A percentile compares a stretch with the other conserved stretches of the same genome.
These are phyloP conservation scores for Disparrhopalites patrizii DNA, from an alignment of 2,888 invertebrate genomes.

Conservation along the genomic window DNA sequence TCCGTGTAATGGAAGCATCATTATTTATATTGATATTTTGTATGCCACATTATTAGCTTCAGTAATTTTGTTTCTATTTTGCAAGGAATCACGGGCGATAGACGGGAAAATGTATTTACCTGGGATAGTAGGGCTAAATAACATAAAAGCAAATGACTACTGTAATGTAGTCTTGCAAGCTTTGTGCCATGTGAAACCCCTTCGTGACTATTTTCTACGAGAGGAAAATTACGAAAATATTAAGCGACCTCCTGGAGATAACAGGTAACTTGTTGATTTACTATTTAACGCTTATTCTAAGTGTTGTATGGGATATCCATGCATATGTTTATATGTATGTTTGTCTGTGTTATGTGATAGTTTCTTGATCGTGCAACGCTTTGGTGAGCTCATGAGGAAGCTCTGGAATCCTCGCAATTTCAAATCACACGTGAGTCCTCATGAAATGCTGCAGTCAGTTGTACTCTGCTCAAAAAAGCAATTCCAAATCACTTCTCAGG, in stretches of 20 bases:
- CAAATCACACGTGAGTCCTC: conserved; percentile 98
- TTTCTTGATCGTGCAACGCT: conserved; percentile 82
- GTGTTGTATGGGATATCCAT: no score
- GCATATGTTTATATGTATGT: no score
- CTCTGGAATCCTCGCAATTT: conserved; percentile 99
- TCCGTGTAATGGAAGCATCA: no score
- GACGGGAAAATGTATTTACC: conserved; percentile 96
- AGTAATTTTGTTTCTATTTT: no score
- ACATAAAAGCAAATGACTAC: conserved; percentile 99
- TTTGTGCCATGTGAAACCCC: conserved; percentile 87
- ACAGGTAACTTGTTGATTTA: conserved; percentile 59
- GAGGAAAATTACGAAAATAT: conserved; percentile 87
- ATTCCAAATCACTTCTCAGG: conserved; percentile 98
- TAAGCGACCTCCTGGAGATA: conserved; percentile 92
- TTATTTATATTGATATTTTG: no score
- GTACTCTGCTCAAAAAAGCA: conserved; percentile 94
- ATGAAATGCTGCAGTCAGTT: conserved; percentile 99
- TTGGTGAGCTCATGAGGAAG: conserved; percentile 93
- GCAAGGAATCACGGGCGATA: conserved; percentile 75
- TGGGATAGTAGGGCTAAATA: conserved; percentile 96
- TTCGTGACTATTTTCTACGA: conserved; percentile 89
- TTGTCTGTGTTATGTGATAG: no score
- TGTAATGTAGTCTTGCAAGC: conserved; percentile 98
- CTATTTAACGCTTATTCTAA: no score
- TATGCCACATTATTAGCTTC: no score